Base-by-base conservation (phyloP, 2,113 vertebrate genomes). In the Halichoeres trimaculatus region DNA sequence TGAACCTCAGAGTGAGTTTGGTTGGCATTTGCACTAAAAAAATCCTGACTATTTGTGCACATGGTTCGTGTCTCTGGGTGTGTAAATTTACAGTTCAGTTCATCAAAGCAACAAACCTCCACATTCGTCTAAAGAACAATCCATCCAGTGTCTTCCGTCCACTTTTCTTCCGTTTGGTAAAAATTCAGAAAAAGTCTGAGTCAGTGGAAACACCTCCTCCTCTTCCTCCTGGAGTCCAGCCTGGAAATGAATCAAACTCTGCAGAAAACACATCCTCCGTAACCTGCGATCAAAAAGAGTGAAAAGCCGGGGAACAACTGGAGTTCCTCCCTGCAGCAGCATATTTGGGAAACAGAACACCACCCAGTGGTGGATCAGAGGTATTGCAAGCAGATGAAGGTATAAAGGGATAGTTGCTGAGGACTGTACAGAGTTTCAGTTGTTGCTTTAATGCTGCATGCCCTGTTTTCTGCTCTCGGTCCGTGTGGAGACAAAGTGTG, bases 321-420 rank as follows among this genome's bases (percentile, higher is more conserved):
- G 4, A 54, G 59, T 12, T 62, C 65, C 63, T 70, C 84, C 81
- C 75, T 54, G 83, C 80, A 80, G 80, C 78, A 80, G 80, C 61
- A 74, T 43, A 20, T 20, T 53, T 74, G 70, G 80, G 60, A 48
- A 62, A 74, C 74, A 55, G 61, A 76, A 20, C 61, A 35, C 88
- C 80, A 64, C 83, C 87, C 58, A 57, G 77, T 66, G 86, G 86
- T 48, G 61, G 82, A 55, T 69, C 48, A 78, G 91, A 93, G 93
- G 91, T 94, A 94, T 92, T 92, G 92, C 92, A 92, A 93, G 90
- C 89, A 80, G 85, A 90, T 90, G 88, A 80, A 74, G 81, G 82
- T 84, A 88, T 94, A 94, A 94, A 94, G 94, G 93, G 94, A 94
- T 93, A 72, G 84, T 91, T 93, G 93, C 92, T 85, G 89, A 88